A percentile compares a stretch with the other conserved stretches of the same genome.
These are phyloP conservation scores for Actinostola sp. DNA, from an alignment of 92 coral and sea anemone species.

Conservation along the genomic window DNA sequence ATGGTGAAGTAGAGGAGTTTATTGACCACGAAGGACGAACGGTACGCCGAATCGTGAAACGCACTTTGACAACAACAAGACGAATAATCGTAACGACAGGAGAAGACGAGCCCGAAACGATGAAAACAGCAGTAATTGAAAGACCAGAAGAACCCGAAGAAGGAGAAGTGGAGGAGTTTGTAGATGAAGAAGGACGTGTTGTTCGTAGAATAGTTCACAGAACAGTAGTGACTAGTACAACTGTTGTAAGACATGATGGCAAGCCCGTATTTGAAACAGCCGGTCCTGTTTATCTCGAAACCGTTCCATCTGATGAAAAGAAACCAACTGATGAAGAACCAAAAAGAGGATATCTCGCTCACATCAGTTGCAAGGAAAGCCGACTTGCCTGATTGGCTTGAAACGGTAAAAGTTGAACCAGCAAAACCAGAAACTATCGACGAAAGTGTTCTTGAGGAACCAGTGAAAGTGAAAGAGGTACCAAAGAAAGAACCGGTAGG, in stretches of 20 bases:
- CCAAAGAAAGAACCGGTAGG: background rate
- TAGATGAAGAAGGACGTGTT: conserved; percentile 68
- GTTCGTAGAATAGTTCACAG: conserved; percentile 61
- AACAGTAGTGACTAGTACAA: conserved; percentile 42
- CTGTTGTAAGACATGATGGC: conserved; percentile 12
- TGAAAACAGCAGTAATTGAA: background rate
- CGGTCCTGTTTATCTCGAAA: conserved; percentile 30
- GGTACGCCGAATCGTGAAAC: conserved; percentile 67
- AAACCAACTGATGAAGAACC: background rate
- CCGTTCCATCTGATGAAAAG: conserved; percentile 16
- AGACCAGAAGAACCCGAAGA: conserved; percentile 24
- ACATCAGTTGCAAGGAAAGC: conserved; percentile 4
- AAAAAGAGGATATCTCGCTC: background rate
- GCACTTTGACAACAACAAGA: conserved; percentile 37
- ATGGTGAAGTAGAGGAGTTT: conserved; percentile 23
- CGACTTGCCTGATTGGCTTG: conserved; percentile 11
- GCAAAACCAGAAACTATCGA: conserved; percentile 20
- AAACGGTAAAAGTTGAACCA: conserved; percentile 24
- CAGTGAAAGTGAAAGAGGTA: background rate
- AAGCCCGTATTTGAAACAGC: conserved; percentile 33
- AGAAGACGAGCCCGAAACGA: conserved; percentile 5
- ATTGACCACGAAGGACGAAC: conserved; percentile 74
- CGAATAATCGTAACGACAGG: background rate
- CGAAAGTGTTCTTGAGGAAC: conserved; percentile 11
- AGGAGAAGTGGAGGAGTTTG: conserved; percentile 64